Base-by-base conservation (phyloP, 2,113 vertebrate genomes). In the Amia ocellicauda region DNA sequence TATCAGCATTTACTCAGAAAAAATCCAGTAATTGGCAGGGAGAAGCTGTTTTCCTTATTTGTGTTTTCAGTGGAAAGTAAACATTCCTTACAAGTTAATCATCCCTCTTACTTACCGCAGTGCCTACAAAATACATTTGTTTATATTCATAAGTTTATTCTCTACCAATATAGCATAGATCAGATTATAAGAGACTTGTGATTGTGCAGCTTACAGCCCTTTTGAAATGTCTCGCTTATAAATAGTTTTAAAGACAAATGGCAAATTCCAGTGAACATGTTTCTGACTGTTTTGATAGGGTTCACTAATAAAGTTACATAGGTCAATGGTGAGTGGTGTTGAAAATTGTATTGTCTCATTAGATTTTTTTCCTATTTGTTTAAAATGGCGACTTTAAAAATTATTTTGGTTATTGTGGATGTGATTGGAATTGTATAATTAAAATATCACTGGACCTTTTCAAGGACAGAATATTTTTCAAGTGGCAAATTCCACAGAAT, bases 11-110 rank as follows among this genome's bases (percentile, higher is more conserved):
- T 43, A 66, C 57, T 67, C 27, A 62, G 59, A 53, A 66, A 63
- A 72, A 69, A 72, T 63, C 68, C 69, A 55, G 58, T 60, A 62
- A 70, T 75, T 72, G 73, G 66, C 76, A 62, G 29, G 24, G 26
- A 64, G 69, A 27, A 41, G 47, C 45, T 36, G 55, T 68, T 70
- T 69, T 54, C 50, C 67, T 69, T 54, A 62, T 69, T 65, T 69
- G 53, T 73, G 64, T 58, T 71, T 65, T 63, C 45, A 60, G 36
- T 60, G 26, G n/a, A 64, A 64, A 63, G 50, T 50, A 58, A 52
- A 61, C 66, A 67, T 67, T 68, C 60, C 24, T 59, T 64, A 61
- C 22, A 42, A 43, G 53, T 65, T 20, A 52, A 43, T 54, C 28
- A 53, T 52, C 20, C 45, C 43, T 60, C 13, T 49, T 17, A 49